Base-by-base conservation (phyloP, 2,113 vertebrate genomes). In the Macaca mulatta region DNA sequence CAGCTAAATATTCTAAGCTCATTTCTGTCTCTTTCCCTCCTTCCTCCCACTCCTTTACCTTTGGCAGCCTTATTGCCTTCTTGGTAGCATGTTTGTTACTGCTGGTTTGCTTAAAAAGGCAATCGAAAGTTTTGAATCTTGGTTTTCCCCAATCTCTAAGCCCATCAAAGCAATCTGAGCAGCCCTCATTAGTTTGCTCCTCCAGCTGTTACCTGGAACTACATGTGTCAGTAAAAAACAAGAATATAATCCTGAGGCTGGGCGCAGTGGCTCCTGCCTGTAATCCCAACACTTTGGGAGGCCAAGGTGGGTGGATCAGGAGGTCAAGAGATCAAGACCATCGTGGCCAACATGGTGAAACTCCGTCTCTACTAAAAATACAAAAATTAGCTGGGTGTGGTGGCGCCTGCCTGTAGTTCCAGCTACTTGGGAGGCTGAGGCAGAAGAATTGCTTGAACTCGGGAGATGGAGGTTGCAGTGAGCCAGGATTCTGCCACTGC, bases 161-260 rank as follows among this genome's bases (percentile, higher is more conserved):
- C 90, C 70, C 95, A 89, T 93, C 0, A 0, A 38, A 89, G 88
- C 94, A 87, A n/a, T 93, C 35, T 82, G 75, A 75, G 48, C 4
- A 7, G 79, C 67, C 78, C 72, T 97, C 61, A 92, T 98, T 89
- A 96, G 90, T 95, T 96, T 48, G 87, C 83, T 90, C 90, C 43
- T 79, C 38, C 77, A 75, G 0, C 14, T 38, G 83, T 91, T 89
- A 92, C 90, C 86, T 96, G 92, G 95, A 96, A 97, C 97, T 96
- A 43, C 84, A 3, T 13, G 43, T 75, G 79, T 25, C 75, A 32
- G 67, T 74, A 57, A 88, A 80, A 93, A 70, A 50, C 17, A 81
- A 91, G 93, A 96, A 95, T 97, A 83, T 86, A 90, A 94, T 83
- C 94, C 93, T 25, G 11, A 70, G 61, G 61, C 61, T 27, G 12